phyloP scores from a whole-genome alignment of 2,888 invertebrate genomes.

The Furcula furcula region DNA sequence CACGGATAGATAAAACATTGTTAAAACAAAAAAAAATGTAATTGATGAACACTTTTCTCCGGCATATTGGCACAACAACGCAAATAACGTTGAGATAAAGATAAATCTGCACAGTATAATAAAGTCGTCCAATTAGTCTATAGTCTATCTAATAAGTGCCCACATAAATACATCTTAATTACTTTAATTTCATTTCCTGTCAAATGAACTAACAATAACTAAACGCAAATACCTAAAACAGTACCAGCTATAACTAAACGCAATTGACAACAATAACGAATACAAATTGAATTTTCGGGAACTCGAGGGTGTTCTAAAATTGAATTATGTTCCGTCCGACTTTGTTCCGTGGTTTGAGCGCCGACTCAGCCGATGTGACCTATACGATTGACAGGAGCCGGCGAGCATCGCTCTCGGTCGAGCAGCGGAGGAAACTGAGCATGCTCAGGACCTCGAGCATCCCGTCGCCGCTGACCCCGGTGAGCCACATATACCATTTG shows the following conservation, averaged over 20 bases:
- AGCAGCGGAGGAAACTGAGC: slow-evolving; percentile 68
- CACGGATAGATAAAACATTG: no score
- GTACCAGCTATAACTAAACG: not conserved
- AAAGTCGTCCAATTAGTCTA: no score
- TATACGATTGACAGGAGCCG: slow-evolving; percentile 73
- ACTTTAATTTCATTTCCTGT: not conserved
- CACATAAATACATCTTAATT: not conserved
- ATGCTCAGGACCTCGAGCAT: slow-evolving; percentile 66
- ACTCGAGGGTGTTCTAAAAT: slow-evolving; percentile 2
- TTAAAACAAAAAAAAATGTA: no score
- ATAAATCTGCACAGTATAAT: no score
- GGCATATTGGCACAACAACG: no score
- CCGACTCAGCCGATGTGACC: slow-evolving; percentile 60
- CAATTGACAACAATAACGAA: no score
- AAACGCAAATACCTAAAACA: not conserved
- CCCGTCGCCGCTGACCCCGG: slow-evolving; percentile 68
- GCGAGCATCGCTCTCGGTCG: slow-evolving; percentile 68
- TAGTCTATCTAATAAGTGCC: no score
- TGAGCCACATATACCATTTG: slow-evolving; percentile 82
- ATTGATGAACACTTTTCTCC: no score
- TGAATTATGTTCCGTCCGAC: slow-evolving; percentile 72
- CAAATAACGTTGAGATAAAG: no score
- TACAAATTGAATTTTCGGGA: no score
- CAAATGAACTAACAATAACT: no score
- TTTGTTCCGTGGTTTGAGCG: slow-evolving; percentile 58